Evolutionary conservation across 2,888 invertebrate genomes (phyloP).

Genomic region (Pristionchus fissidentatus): DNA sequence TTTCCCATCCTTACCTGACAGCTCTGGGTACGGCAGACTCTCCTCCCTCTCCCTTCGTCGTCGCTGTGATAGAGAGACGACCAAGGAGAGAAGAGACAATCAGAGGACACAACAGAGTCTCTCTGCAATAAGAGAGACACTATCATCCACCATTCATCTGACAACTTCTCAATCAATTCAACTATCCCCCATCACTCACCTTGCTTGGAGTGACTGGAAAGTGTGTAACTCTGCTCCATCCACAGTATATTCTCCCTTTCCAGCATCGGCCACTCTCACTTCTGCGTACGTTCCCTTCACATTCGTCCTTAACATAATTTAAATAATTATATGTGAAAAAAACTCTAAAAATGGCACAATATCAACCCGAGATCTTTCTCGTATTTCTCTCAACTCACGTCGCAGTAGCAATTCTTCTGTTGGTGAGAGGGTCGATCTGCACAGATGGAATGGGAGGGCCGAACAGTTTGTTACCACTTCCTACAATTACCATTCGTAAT

Average conservation of each 20-base stretch:
- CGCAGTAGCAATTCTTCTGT: conserved; percentile 61
- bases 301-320: conserved; percentile 58
- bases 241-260: conserved; percentile 68
- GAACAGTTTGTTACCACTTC: conserved; percentile 61
- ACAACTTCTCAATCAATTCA: no score
- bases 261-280: conserved; percentile 67
- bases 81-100: conserved; percentile 67
- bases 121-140: conserved; percentile 58
- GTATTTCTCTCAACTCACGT: conserved; percentile 54
- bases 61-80: conserved; percentile 67
- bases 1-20: conserved; percentile 49
- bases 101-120: conserved; percentile 70
- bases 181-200: no score
- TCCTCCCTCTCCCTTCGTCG: conserved; percentile 60
- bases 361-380: no score
- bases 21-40: conserved; percentile 66
- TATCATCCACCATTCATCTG: no score
- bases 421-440: conserved; percentile 59
- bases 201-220: conserved; percentile 67
- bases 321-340: no score
- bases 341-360: no score
- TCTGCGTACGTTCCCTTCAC: conserved; percentile 67
- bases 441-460: conserved; percentile 67
- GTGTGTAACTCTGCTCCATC: conserved; percentile 65
- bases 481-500: background rate